Conservation (phyloP, 2,113 vertebrate species). For the Rynchops niger region DNA sequence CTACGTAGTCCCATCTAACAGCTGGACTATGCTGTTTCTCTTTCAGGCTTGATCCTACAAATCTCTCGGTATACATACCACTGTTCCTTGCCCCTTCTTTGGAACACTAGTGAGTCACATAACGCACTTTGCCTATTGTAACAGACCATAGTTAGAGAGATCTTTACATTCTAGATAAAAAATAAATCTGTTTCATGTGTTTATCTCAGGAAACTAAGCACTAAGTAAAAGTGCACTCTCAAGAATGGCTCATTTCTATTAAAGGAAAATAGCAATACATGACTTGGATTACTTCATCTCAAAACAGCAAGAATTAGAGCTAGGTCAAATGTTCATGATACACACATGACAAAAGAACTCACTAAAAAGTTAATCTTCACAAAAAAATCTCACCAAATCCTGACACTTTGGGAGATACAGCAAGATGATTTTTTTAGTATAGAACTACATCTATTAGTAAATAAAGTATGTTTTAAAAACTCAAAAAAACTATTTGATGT, state of each 20-base stretch:
- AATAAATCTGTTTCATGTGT: background rate
- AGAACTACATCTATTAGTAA: background rate
- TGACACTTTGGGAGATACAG: background rate
- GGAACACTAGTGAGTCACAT: background rate
- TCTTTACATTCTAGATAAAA: background rate
- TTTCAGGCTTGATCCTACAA: background rate
- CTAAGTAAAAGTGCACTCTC: background rate
- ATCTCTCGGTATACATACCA: background rate
- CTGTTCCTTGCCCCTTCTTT: background rate
- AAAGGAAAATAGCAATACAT: background rate
- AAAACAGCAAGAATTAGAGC: background rate
- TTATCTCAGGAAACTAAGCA: background rate
- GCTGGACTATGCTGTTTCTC: background rate
- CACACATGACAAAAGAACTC: background rate
- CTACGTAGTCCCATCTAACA: background rate
- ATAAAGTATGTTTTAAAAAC: background rate
- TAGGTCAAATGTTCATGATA: background rate
- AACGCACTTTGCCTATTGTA: background rate
- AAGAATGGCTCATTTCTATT: background rate
- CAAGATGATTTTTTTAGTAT: background rate
- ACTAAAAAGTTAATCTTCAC: background rate
- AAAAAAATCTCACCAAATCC: background rate
- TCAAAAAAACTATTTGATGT: background rate
- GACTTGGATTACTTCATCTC: background rate
- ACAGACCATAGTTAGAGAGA: background rate